Evolutionary conservation across 1,140 invertebrate species (phyloP).

Genomic region (Philaenus spumarius): DNA sequence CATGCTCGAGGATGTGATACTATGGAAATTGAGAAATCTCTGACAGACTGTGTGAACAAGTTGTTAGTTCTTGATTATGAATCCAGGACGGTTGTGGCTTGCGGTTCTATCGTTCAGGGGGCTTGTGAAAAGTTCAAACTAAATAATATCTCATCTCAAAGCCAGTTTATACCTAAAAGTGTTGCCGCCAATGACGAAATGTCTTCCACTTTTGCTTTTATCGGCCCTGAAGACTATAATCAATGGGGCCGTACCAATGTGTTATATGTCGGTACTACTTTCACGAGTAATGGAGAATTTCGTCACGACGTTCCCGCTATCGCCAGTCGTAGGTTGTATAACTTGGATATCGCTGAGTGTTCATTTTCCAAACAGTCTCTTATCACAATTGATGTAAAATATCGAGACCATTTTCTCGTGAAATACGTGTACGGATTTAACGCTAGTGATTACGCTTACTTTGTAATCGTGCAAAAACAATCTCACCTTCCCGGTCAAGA

Average conservation of each 20-base stretch:
- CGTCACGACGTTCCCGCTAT: slow-evolving; percentile 92
- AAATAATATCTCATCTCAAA: slow-evolving; percentile 66
- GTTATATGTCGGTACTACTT: slow-evolving; percentile 90
- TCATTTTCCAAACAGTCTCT: slow-evolving; percentile 81
- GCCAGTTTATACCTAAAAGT: slow-evolving; percentile 66
- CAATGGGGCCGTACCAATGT: slow-evolving; percentile 71
- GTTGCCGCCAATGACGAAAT: slow-evolving; percentile 87
- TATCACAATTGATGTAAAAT: slow-evolving; percentile 88
- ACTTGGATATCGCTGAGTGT: slow-evolving; percentile 69
- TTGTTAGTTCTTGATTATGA: slow-evolving; percentile 81
- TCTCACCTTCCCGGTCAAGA: slow-evolving; percentile 81
- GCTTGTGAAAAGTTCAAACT: slow-evolving; percentile 82
- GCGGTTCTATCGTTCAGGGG: slow-evolving; percentile 81
- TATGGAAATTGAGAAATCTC: slow-evolving; percentile 51
- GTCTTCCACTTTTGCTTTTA: slow-evolving; percentile 89
- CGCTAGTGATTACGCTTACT: slow-evolving; percentile 90
- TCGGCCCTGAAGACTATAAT: slow-evolving; percentile 79
- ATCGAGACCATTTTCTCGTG: slow-evolving; percentile 89
- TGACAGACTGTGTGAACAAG: slow-evolving; percentile 86
- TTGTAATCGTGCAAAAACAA: slow-evolving; percentile 89
- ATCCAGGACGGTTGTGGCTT: slow-evolving; percentile 72
- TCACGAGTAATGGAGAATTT: slow-evolving; percentile 86
- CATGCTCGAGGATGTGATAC: slow-evolving; percentile 72
- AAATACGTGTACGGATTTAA: slow-evolving; percentile 95
- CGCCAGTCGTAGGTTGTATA: slow-evolving; percentile 72